Percentiles rank a stretch among this genome's conserved stretches.
Evolutionary conservation across 2,888 invertebrate genomes (phyloP).

Genomic region (Alloscopus bannaensis): DNA sequence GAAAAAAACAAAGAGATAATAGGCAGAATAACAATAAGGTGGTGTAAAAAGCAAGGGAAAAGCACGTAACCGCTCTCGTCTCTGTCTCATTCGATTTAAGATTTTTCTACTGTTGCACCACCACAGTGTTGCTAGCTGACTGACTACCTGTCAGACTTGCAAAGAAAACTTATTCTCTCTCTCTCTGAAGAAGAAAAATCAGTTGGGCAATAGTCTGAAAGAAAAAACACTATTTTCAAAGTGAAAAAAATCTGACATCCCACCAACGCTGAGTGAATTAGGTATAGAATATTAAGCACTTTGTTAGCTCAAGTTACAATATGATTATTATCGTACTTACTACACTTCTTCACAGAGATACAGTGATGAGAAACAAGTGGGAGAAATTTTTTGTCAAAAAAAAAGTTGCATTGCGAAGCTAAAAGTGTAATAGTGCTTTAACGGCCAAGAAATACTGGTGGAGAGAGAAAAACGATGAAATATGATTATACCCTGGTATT

Average conservation of each 20-base stretch:
- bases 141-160: conserved; percentile 26
- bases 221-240: background rate
- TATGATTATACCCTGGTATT: conserved; percentile 29
- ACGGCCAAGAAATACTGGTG: no score
- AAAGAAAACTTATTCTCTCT: conserved; percentile 4
- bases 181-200: no score
- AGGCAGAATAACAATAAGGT: conserved; percentile 52
- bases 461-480: conserved; percentile 32
- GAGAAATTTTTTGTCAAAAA: no score
- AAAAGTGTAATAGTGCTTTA: no score
- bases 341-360: no score
- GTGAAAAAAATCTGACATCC: conserved; percentile 4
- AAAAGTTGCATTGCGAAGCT: no score
- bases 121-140: conserved; percentile 16
- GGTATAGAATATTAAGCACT: no score
- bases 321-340: no score
- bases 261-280: no score
- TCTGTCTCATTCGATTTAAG: no score
- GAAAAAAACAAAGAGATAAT: conserved; percentile 41
- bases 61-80: conserved; percentile 33
- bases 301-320: no score
- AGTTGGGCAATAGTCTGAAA: conserved; percentile 25
- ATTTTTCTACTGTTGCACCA: background rate
- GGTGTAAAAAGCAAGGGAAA: conserved; percentile 23
- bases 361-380: no score